A percentile compares a stretch with the other conserved stretches of the same genome.
Conservation (phyloP, 2,888 invertebrate genomes). For the Acronicta leporina region DNA sequence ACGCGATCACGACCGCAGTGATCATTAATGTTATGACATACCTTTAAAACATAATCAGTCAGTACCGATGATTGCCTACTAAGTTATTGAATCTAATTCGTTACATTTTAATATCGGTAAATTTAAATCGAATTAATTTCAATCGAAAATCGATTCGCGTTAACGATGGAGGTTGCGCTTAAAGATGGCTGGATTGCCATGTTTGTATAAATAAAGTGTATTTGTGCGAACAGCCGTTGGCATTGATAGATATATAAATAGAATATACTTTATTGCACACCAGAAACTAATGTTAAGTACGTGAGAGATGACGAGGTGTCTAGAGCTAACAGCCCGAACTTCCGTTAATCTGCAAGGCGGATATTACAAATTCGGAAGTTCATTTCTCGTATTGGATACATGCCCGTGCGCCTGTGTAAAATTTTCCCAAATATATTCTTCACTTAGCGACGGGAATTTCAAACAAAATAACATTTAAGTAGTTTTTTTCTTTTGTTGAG, state of each 20-base stretch:
- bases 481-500: too few species aligned
- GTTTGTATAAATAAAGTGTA: conserved; percentile 22
- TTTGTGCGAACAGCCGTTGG: conserved; percentile 41
- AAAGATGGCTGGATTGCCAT: background rate
- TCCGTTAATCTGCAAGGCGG: conserved; percentile 38
- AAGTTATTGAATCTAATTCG: background rate
- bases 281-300: too few species aligned
- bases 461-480: too few species aligned
- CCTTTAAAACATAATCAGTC: background rate
- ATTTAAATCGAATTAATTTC: conserved; percentile 21
- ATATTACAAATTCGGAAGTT: conserved; percentile 38
- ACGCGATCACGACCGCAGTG: conserved; percentile 35
- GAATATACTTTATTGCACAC: too few species aligned
- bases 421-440: too few species aligned
- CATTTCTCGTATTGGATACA: background rate
- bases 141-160: conserved; percentile 16
- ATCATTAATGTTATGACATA: background rate
- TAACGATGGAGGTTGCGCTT: conserved; percentile 16
- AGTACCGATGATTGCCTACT: background rate
- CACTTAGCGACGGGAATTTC: too few species aligned
- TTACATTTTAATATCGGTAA: conserved; percentile 10
- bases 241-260: too few species aligned
- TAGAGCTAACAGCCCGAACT: conserved; percentile 35
- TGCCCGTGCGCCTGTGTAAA: too few species aligned
- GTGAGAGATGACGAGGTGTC: conserved; percentile 28